phyloP scores from a whole-genome alignment of 2,888 invertebrate species.

The Agriopis marginaria region DNA sequence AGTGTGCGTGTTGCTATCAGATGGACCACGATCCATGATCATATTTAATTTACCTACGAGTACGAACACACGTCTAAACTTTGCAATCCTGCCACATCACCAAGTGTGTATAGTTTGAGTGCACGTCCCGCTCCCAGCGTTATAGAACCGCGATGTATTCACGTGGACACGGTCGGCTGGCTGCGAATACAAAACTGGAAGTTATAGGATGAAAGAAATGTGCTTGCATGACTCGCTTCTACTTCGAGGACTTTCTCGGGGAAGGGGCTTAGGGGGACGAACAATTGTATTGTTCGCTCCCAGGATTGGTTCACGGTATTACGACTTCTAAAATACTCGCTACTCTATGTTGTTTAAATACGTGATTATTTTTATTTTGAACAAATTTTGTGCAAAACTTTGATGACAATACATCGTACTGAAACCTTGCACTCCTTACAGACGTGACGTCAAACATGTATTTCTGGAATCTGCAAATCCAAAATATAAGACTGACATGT shows the following conservation, averaged over 20 bases:
- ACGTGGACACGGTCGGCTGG: constrained; percentile 34
- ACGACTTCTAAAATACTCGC: constrained; percentile 28
- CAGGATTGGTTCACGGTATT: constrained; percentile 36
- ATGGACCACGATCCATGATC: no score
- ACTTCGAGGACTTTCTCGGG: constrained; percentile 14
- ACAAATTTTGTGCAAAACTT: not conserved
- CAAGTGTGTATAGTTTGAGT: constrained; percentile 1
- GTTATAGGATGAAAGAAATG: constrained; percentile 37
- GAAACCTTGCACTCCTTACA: no score
- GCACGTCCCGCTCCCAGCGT: not conserved
- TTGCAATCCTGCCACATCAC: no score
- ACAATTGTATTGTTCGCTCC: constrained; percentile 37
- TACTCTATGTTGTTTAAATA: not conserved
- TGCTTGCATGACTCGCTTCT: constrained; percentile 33
- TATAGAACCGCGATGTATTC: constrained; percentile 28
- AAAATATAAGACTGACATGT: no score
- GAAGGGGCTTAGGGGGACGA: constrained; percentile 9
- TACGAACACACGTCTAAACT: no score
- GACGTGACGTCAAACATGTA: no score
- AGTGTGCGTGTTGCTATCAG: no score
- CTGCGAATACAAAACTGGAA: constrained; percentile 34
- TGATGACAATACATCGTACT: not conserved
- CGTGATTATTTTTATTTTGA: not conserved
- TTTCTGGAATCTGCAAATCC: no score
- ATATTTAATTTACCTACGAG: no score